phyloP scores from a whole-genome alignment of 2,888 invertebrate genomes.

The Deroplatys truncata region DNA sequence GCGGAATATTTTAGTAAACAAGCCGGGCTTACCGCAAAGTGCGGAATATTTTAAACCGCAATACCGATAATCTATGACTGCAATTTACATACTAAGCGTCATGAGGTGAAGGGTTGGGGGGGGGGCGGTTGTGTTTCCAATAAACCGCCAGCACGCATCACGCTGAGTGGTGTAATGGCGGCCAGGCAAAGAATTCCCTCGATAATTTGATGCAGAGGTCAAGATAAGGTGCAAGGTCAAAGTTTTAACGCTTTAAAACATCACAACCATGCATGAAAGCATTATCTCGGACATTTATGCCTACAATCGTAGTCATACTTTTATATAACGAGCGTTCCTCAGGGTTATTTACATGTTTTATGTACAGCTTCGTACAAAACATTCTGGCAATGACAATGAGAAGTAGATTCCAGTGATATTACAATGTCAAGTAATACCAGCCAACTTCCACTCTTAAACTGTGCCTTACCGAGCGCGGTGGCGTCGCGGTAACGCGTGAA shows the following conservation, averaged over 20 bases:
- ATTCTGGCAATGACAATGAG: no score
- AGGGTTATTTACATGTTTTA: no score
- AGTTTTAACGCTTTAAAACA: not conserved
- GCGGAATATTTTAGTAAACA: not conserved
- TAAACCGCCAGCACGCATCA: not conserved
- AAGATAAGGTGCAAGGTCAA: not conserved
- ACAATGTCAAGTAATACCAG: no score
- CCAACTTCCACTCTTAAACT: no score
- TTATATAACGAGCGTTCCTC: no score
- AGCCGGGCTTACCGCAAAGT: not conserved
- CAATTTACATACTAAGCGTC: not conserved
- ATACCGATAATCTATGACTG: not conserved
- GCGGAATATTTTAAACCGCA: not conserved
- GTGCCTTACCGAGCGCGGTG: no score
- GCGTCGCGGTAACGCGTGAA: no score
- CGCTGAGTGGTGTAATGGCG: not conserved
- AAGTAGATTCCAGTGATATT: no score
- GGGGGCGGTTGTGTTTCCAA: not conserved
- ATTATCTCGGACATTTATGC: not conserved
- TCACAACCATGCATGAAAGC: not conserved
- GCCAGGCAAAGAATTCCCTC: not conserved
- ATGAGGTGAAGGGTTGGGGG: not conserved
- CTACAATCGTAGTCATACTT: no score
- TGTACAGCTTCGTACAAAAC: not conserved
- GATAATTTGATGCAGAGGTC: not conserved